Evolutionary conservation across 2,888 invertebrate species (phyloP).

Genomic region (Elgonia sp.): DNA sequence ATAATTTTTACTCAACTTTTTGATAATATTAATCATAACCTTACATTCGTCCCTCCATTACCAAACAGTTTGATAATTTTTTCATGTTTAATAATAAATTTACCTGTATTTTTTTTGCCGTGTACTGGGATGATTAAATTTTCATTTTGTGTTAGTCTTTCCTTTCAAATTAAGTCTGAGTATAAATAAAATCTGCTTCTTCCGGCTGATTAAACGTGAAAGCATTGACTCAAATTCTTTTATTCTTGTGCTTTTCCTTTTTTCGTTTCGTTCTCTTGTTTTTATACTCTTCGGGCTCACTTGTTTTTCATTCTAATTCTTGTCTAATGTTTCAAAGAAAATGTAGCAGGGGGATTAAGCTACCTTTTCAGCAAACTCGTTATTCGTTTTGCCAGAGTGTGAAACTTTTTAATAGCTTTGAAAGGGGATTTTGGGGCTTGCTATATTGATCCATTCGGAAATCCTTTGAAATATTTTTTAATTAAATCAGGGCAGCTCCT

Average conservation of each 20-base stretch:
- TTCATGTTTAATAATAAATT: no score
- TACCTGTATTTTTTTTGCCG: no score
- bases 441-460: slow-evolving; percentile 12
- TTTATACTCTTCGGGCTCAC: not conserved
- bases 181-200: not conserved
- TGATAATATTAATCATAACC: no score
- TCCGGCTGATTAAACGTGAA: slow-evolving; percentile 3
- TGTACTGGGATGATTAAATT: not conserved
- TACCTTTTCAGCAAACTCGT: slow-evolving; percentile 36
- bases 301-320: slow-evolving; percentile 31
- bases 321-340: slow-evolving; percentile 33
- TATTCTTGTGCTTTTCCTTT: not conserved
- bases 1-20: slow-evolving; percentile 68
- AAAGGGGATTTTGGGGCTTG: slow-evolving; percentile 21
- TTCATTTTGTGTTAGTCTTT: not conserved
- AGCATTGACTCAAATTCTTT: not conserved
- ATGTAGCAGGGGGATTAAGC: slow-evolving; percentile 14
- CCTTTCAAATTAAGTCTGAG: not conserved
- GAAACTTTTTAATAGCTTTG: slow-evolving; percentile 35
- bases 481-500: slow-evolving; percentile 9
- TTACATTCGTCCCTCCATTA: no score
- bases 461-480: slow-evolving; percentile 41
- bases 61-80: no score
- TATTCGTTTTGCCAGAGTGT: slow-evolving; percentile 26
- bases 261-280: not conserved